Base-by-base conservation (phyloP, 23 tunicate species). In the Halocynthia roretzi region DNA sequence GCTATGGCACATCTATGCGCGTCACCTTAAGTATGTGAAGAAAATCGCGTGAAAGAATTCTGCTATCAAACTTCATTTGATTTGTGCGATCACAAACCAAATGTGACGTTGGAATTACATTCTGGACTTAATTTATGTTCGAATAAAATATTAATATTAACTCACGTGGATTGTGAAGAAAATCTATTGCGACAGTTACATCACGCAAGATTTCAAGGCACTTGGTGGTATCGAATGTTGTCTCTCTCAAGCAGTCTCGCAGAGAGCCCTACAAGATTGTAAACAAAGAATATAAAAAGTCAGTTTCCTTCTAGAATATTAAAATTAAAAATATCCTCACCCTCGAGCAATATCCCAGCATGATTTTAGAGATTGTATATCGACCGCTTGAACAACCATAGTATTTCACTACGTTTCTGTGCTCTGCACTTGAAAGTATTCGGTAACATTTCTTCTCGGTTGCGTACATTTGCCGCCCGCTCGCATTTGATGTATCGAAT, bases 131-230 rank as follows among this genome's bases (percentile, higher is more conserved):
- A 69, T 12, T 31, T 11, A 11, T 2, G 12, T 17, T 12, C 72
- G 72, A 67, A 15, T 17, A 15, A 17, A 67, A 19, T 11, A 67
- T 65, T 9, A 67, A 19, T 11, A 67, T 65, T 9, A 19, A 5
- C 10, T 22, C 44, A 53, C 69, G 54, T 22, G 56, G 62, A 20
- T 71, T 50, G 54, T 85, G 90, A 14, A 85, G 74, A 71, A 72
- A 80, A 54, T 80, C 68, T 19, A 79, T 71, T 63, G 67, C 90
- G 6, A 71, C 71, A 5, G 80, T 51, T 9, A 85, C 58, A 72
- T 85, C 83, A 4, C 14, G 18, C 19, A 74, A 51, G 21, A 85
- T 15, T 10, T 63, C 51, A 7, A 78, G 62, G 20, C 80, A 80
- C 7, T 22, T 64, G 11, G 54, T 12, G 62, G 74, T 19, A 69